phyloP scores from a whole-genome alignment of 2,888 invertebrate genomes.

The Achlya flavicornis region DNA sequence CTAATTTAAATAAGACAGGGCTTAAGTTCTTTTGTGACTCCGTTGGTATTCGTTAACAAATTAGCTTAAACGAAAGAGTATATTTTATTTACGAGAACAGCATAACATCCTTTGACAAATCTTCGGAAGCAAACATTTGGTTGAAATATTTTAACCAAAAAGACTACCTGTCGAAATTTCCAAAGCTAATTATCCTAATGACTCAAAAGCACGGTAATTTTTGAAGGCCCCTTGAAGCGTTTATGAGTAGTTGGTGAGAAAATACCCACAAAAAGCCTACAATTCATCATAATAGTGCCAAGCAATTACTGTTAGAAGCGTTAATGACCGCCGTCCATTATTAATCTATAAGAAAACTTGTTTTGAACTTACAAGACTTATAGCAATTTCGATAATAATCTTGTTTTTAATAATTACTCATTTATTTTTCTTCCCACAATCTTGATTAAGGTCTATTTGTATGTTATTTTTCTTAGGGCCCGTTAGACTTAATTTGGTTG shows the following conservation, averaged over 20 bases:
- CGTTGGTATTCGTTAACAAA: slow-evolving; percentile 74
- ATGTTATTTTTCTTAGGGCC: slow-evolving; percentile 70
- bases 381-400: slow-evolving; percentile 80
- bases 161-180: slow-evolving; percentile 42
- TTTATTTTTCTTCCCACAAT: slow-evolving; percentile 77
- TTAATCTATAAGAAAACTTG: slow-evolving; percentile 75
- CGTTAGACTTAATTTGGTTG: slow-evolving; percentile 71
- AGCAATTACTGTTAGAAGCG: slow-evolving; percentile 80
- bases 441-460: slow-evolving; percentile 77
- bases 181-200: slow-evolving; percentile 58
- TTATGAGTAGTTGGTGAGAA: slow-evolving; percentile 69
- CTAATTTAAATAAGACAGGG: slow-evolving; percentile 80
- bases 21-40: slow-evolving; percentile 75
- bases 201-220: slow-evolving; percentile 56
- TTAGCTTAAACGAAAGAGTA: slow-evolving; percentile 63
- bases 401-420: slow-evolving; percentile 81
- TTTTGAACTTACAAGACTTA: slow-evolving; percentile 75
- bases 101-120: neutral
- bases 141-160: slow-evolving; percentile 12
- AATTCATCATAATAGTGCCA: slow-evolving; percentile 81
- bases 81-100: slow-evolving; percentile 53
- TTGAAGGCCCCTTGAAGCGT: slow-evolving; percentile 68
- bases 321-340: slow-evolving; percentile 79
- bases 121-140: neutral
- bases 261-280: slow-evolving; percentile 73